These are phyloP conservation scores for Pangasius krempfi DNA, from an alignment of 2,797 vertebrate genomes.

Conservation along the genomic window DNA sequence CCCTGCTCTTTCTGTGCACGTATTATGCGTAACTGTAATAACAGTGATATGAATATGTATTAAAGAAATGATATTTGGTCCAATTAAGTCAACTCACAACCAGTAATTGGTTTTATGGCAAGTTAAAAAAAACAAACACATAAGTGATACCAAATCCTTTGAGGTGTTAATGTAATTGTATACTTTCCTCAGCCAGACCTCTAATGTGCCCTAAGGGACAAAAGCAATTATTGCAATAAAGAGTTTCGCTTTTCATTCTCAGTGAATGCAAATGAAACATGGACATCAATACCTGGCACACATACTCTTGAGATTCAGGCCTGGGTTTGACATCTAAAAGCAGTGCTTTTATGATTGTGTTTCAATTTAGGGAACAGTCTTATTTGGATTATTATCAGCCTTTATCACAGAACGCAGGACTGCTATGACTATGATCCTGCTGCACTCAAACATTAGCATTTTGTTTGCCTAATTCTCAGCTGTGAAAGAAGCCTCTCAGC, in stretches of 20 bases:
- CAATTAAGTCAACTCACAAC: constrained; percentile 25
- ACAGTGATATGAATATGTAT: not conserved
- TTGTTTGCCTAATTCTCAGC: constrained; percentile 25
- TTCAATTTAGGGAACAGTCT: constrained; percentile 29
- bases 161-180: constrained; percentile 32
- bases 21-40: constrained; percentile 16
- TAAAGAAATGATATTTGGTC: constrained; percentile 9
- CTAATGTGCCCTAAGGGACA: not conserved
- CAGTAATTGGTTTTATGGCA: not conserved
- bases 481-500: not conserved
- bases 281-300: constrained; percentile 39
- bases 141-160: not conserved
- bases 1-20: not conserved
- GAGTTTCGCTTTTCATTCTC: constrained; percentile 18
- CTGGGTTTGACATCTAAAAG: constrained; percentile 3
- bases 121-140: not conserved
- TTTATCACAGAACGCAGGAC: constrained; percentile 29
- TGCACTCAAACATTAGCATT: constrained; percentile 15
- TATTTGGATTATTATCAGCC: constrained; percentile 32
- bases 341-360: constrained; percentile 37
- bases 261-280: constrained; percentile 31
- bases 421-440: not conserved
- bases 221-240: constrained; percentile 43
- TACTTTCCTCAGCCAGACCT: constrained; percentile 4
- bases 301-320: constrained; percentile 14